Base-by-base conservation (phyloP, 2,797 vertebrate genomes). In the Propithecus perrieri region DNA sequence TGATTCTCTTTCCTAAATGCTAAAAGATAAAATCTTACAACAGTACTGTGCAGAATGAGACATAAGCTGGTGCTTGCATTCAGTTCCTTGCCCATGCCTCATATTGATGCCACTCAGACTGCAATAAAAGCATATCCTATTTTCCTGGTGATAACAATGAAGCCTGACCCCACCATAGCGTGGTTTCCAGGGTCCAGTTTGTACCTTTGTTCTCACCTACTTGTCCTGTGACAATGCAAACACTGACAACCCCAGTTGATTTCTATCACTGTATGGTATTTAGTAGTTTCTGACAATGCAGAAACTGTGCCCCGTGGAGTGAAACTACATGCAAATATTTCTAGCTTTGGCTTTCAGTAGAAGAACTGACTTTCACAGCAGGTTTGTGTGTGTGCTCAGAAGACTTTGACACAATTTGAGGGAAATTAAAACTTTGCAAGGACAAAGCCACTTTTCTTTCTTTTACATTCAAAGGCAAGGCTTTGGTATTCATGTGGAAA, bases 401-500 rank as follows among this genome's bases (percentile, higher is more conserved):
- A 48, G 74, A 84, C 78, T 80, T 61, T 20, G 72, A 94, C 46
- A 48, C 33, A 50, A 61, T 67, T 57, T 15, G 86, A 93, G 41
- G 57, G 46, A 79, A 92, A 88, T 86, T 87, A 69, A 78, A 78
- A 94, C 74, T 57, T 74, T 24, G 46, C 61, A 89, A 96, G 89
- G 55, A 95, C 91, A 93, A 59, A 71, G 43, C 41, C 43, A 26
- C 30, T 33, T 93, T 63, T 33, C n/a, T 33, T 93, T 91, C 65
- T 80, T 96, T 92, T 41, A 38, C 65, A 26, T 71, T 79, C 59
- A 90, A 96, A 76, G 80, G 6, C 41, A 71, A 92, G 72, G 7
- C 63, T 92, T 86, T 75, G 75, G 38, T 76, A 78, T 91, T 53
- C 65, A n/a, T 20, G 72, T 67, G 94, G n/a, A 74, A 89, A 74